Base-by-base conservation (phyloP, 2,888 invertebrate species). In the Polia nebulosa region DNA sequence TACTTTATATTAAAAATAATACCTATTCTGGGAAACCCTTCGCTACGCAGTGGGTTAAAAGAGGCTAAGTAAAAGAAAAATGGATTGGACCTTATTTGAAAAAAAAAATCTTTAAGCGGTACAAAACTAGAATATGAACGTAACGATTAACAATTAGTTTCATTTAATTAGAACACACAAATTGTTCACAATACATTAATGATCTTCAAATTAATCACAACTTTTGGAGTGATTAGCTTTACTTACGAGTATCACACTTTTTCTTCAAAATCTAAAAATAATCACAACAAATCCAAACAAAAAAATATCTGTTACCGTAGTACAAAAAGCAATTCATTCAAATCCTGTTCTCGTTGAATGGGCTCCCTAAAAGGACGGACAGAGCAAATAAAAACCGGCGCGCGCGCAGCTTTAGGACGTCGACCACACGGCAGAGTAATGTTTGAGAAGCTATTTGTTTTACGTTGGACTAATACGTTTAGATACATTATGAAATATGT, bases 321-420 rank as follows among this genome's bases (percentile, higher is more conserved):
- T 53, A 75, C 61, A 63, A 77, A 76, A 77, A 78, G 73, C 67
- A 27, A 73, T 76, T 76, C 78, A 77, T 76, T 74, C 72, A 70
- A 80, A 82, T 85, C 87, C 86, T 78, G 87, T 85, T 85, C 75
- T 72, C 76, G 75, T 83, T 83, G 83, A 87, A 86, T 83, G 85
- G 69, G 58, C 58, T 78, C 80, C 80, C 77, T 78, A 82, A 73
- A 84, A 85, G 81, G 81, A 78, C 60, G 81, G 81, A 78, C 60
- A 68, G 66, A 52, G 63, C 58, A 79, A 76, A 79, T 74, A 81
- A 81, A 82, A 82, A 81, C 60, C 58, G 55, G 74, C 80, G 80
- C 72, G 41, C 49, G 77, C 69, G 82, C 83, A n/a, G 25, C 49
- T 53, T 41, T 57, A 62, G 53, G 63, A 59, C 49, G 56, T 15